Evolutionary conservation across 1,140 invertebrate species (phyloP), one percentile per base, ranked within the genome.

Genomic region (Euura saliciscinereae): DNA sequence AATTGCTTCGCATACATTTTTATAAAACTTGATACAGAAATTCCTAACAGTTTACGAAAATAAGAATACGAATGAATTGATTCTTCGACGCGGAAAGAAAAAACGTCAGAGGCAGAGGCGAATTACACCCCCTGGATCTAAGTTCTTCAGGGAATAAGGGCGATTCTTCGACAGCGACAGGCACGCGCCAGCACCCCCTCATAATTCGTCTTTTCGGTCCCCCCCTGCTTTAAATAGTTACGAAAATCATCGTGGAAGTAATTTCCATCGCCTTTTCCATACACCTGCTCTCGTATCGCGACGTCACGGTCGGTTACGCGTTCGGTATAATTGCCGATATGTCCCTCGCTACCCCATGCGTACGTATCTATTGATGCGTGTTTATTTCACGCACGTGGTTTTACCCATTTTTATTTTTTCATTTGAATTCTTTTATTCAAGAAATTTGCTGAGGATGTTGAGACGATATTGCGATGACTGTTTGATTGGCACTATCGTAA

Each of bases 181-280:
- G 80, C 73, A 82, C 80, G 44, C 71, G 73, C 69, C 74, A 74
- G 78, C 70, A 81, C 80, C 71, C 66, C 72, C 74, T 51, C 72
- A 75, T 74, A 74, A 69, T 43, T 71, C n/a, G 10, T 73, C 45
- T 66, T 66, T 46, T 10, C 13, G 65, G 66, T 69, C 78, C 77
- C 71, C 65, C 42, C 45, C 44, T 68, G 75, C 71, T 77, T 71
- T 69, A 77, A 76, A 28, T 77, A 76, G 75, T 70, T 71, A 45
- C 71, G 75, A 76, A 74, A 66, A 65, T 59, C 69, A 68, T 59
- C 13, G 8, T 59, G 51, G 13, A 59, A 43, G 66, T 66, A 75
- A 74, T 74, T 74, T 74, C 68, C 71, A 78, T 84, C 81, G 84
- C 81, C 83, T 85, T 81, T 74, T 70, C 78, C 13, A n/a, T 6